Evolutionary conservation across 2,888 invertebrate genomes (phyloP).

Genomic region (Trissonchulus latispiculum): DNA sequence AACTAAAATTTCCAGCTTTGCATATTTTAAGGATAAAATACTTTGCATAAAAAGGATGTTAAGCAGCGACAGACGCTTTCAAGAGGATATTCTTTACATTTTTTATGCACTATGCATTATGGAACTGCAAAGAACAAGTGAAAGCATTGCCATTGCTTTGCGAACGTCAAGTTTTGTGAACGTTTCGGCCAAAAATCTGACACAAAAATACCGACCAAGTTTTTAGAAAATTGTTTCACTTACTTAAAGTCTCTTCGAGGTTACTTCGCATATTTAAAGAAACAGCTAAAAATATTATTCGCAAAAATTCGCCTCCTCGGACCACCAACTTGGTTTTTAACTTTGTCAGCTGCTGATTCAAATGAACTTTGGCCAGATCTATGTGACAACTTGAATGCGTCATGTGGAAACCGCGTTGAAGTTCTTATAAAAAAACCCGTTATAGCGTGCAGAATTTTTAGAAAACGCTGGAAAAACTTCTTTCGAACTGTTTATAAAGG

Average conservation of each 20-base stretch:
- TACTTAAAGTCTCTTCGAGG: not conserved
- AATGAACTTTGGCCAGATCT: not conserved
- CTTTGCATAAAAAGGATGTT: not conserved
- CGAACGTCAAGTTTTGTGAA: not conserved
- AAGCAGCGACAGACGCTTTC: not conserved
- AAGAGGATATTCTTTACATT: not conserved
- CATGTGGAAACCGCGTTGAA: not conserved
- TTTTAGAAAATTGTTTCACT: not conserved
- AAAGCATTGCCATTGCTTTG: not conserved
- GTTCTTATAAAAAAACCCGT: not conserved
- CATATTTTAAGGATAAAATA: no score
- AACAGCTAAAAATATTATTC: not conserved
- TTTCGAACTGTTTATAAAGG: not conserved
- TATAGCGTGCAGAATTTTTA: not conserved
- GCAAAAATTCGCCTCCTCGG: not conserved
- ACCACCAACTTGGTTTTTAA: slow-evolving; percentile 7
- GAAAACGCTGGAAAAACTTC: not conserved
- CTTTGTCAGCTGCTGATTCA: slow-evolving; percentile 10
- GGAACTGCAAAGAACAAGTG: not conserved
- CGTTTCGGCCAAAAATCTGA: not conserved
- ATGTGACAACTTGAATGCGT: not conserved
- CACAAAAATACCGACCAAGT: not conserved
- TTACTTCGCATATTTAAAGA: not conserved
- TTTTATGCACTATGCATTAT: not conserved
- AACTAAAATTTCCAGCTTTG: no score